Evolutionary conservation across 2,888 invertebrate species (phyloP).

Genomic region (Cheilosia impressa): DNA sequence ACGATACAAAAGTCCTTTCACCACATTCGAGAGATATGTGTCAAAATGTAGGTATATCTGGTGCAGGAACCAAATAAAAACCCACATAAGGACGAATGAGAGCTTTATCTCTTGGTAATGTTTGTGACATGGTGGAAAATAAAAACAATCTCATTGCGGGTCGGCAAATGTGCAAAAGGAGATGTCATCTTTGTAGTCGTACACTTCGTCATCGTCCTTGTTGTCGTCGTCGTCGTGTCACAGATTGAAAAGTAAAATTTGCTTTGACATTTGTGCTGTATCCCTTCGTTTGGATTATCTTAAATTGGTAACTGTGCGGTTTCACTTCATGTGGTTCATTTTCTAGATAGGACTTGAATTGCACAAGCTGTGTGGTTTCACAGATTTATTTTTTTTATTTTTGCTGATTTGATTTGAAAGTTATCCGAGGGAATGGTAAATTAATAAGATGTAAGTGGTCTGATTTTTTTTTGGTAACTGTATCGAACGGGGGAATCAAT

Average conservation of each 20-base stretch:
- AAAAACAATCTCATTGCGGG: conserved; percentile 56
- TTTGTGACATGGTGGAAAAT: conserved; percentile 59
- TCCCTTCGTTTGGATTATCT: conserved; percentile 53
- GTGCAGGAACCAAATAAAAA: conserved; percentile 36
- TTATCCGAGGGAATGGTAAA: neutral
- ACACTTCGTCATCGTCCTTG: neutral
- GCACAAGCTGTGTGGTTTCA: conserved; percentile 25
- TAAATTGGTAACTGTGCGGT: conserved; percentile 59
- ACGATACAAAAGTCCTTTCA: conserved; percentile 60
- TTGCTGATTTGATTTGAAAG: neutral
- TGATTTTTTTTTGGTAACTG: neutral
- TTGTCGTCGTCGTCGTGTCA: neutral
- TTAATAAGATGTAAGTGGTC: neutral
- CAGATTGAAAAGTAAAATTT: conserved; percentile 66
- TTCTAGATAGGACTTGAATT: conserved; percentile 36
- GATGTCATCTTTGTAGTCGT: conserved; percentile 47
- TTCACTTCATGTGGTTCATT: conserved; percentile 54
- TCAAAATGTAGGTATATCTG: conserved; percentile 58
- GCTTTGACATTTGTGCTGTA: conserved; percentile 50
- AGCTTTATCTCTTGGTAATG: conserved; percentile 62
- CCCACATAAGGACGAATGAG: conserved; percentile 1
- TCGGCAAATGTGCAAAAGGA: conserved; percentile 21
- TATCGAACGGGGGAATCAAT: neutral
- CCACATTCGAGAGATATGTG: conserved; percentile 64
- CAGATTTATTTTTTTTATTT: neutral